Conservation (phyloP, 2,888 invertebrate genomes). For the Hydroisotoma schaefferi region DNA sequence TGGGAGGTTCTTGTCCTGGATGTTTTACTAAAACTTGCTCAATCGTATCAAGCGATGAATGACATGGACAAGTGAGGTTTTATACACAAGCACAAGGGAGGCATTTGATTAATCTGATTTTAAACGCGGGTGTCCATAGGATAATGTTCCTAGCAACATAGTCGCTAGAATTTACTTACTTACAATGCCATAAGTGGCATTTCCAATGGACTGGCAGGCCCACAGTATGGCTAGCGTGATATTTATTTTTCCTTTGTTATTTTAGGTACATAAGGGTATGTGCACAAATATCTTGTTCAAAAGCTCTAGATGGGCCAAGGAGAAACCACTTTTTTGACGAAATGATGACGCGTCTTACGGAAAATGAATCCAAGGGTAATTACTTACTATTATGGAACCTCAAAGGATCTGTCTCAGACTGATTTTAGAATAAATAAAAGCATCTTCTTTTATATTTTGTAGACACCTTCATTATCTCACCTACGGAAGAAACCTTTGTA, state of each 20-base stretch:
- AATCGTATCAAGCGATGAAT: conserved; percentile 75
- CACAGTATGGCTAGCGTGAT: not conserved
- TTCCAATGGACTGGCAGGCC: no score
- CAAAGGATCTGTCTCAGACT: not conserved
- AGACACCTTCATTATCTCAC: conserved; percentile 36
- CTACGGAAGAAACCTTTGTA: conserved; percentile 40
- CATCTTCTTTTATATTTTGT: conserved; percentile 1
- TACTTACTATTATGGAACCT: not conserved
- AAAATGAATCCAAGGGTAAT: conserved; percentile 48
- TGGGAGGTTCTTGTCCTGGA: conserved; percentile 81
- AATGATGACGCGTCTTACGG: conserved; percentile 65
- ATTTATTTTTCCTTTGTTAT: conserved; percentile 17
- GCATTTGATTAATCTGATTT: no score
- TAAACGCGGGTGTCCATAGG: no score
- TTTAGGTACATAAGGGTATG: conserved; percentile 71
- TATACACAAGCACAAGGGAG: no score
- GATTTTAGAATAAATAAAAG: conserved; percentile 6
- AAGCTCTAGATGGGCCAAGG: conserved; percentile 64
- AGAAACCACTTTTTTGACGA: conserved; percentile 77
- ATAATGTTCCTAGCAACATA: no score
- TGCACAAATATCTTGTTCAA: conserved; percentile 67
- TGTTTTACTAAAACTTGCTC: conserved; percentile 76
- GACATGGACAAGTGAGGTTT: conserved; percentile 68
- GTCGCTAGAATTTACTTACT: no score
- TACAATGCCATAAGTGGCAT: no score